Evolutionary conservation across 35 echinoderm and acorn worm species (phyloP), one percentile per base, ranked within the genome.

Genomic region (Ophiothrix spiculata): DNA sequence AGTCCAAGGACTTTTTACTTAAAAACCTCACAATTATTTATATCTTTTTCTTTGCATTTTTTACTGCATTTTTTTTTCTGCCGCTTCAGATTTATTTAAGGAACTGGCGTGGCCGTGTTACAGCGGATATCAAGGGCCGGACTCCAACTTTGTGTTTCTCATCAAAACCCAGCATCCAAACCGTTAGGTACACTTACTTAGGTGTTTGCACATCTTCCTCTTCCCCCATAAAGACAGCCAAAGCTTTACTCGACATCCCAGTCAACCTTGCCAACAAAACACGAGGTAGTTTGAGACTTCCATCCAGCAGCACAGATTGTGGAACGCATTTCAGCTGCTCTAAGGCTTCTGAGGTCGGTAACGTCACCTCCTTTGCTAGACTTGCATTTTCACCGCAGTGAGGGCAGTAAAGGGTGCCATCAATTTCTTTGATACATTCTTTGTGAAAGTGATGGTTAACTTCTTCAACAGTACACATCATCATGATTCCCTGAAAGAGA

Each of bases 391-490:
- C 90, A 14, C 96, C 96, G 75, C 96, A 99, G 83, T 99, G 96
- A 56, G 96, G 96, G 77, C 96, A 99, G 80, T 94, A 99, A 13
- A 99, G 89, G 78, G 90, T 90, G 49, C 89, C 83, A n/a, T 89
- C 89, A 12, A 99, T 89, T 56, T 94, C 96, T 16, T 56, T 56
- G 77, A 99, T 99, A 56, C 96, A 99, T 34, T 93, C 91, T 37
- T 85, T 91, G 89, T 99, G 96, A 74, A 99, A 99, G 39, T 91
- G 89, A 36, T 99, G 96, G 29, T 91, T 85, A 1, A 64, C 37
- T 35, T 60, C 56, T 39, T 99, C 96, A 16, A 90, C 74, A 1
- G 86, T 86, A 56, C 96, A 99, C n/a, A 91, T 77, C 88, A 93
- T 91, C 35, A 93, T 78, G 37, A 74, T 35, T 46, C 96, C 96